Conservation (phyloP, 1,140 invertebrate species). For the Bemisia tabaci region DNA sequence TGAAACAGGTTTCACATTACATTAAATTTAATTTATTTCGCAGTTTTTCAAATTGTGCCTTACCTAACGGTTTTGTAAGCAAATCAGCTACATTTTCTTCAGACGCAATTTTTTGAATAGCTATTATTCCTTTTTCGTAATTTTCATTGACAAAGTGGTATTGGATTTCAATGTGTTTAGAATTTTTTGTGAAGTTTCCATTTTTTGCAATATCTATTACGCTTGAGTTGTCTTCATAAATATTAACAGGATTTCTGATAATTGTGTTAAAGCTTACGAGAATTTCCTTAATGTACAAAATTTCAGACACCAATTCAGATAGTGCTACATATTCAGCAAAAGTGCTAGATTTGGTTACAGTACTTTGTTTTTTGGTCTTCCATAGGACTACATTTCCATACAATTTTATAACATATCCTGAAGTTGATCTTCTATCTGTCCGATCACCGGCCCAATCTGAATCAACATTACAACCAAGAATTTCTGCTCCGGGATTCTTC, state of each 20-base stretch:
- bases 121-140: too few species aligned
- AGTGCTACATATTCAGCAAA: not conserved
- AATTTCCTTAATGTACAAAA: not conserved
- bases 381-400: conserved; percentile 21
- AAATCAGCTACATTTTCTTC: too few species aligned
- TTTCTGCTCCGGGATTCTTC: not conserved
- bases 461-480: not conserved
- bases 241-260: not conserved
- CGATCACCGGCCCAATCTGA: not conserved
- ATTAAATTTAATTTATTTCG: too few species aligned
- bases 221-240: conserved; percentile 1
- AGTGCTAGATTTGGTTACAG: not conserved
- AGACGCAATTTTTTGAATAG: too few species aligned
- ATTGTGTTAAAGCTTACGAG: not conserved
- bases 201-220: not conserved
- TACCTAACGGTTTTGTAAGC: too few species aligned
- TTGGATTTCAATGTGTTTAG: too few species aligned
- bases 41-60: too few species aligned
- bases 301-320: not conserved
- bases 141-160: too few species aligned
- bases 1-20: too few species aligned
- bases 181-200: too few species aligned
- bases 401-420: not conserved
- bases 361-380: not conserved
- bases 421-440: not conserved